Evolutionary conservation across 2,888 invertebrate genomes (phyloP).

Genomic region (Lordiphosa andalusiaca): DNA sequence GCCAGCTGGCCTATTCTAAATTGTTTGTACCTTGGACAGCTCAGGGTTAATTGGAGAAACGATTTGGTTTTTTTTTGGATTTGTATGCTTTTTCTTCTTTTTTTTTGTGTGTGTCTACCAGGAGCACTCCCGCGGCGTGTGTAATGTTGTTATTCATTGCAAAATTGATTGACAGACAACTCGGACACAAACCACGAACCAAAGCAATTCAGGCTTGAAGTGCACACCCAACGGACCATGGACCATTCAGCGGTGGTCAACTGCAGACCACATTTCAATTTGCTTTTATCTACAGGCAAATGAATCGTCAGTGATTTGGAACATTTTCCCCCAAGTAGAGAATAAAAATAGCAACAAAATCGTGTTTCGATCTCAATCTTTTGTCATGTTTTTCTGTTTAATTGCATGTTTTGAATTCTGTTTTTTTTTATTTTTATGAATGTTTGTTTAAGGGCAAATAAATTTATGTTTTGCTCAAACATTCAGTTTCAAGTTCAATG

Average conservation of each 20-base stretch:
- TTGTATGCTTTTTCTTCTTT: too few relatives aligned
- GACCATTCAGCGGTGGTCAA: constrained; percentile 47
- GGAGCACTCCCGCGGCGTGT: constrained; percentile 26
- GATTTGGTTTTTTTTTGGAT: too few relatives aligned
- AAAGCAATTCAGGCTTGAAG: constrained; percentile 65
- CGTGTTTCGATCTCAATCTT: constrained; percentile 31
- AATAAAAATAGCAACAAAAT: too few relatives aligned
- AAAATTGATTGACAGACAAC: constrained; percentile 64
- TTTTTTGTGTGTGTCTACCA: too few relatives aligned
- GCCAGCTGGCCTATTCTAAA: constrained; percentile 32
- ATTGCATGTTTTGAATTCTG: constrained; percentile 42
- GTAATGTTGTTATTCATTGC: constrained; percentile 71
- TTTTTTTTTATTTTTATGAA: constrained; percentile 33
- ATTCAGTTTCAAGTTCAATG: constrained; percentile 67
- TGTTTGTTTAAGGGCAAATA: constrained; percentile 29
- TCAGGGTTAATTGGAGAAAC: constrained; percentile 54
- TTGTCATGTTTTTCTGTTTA: constrained; percentile 34
- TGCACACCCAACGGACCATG: constrained; percentile 67
- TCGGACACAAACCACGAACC: constrained; percentile 40
- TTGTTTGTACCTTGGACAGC: constrained; percentile 46
- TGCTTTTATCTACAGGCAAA: neutral
- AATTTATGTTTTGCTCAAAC: constrained; percentile 46
- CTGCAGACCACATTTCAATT: constrained; percentile 15
- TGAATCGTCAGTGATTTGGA: constrained; percentile 39
- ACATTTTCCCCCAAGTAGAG: constrained; percentile 46